These are phyloP conservation scores for Spheniscus mendiculus DNA, from an alignment of 2,113 vertebrate genomes.

Conservation along the genomic window DNA sequence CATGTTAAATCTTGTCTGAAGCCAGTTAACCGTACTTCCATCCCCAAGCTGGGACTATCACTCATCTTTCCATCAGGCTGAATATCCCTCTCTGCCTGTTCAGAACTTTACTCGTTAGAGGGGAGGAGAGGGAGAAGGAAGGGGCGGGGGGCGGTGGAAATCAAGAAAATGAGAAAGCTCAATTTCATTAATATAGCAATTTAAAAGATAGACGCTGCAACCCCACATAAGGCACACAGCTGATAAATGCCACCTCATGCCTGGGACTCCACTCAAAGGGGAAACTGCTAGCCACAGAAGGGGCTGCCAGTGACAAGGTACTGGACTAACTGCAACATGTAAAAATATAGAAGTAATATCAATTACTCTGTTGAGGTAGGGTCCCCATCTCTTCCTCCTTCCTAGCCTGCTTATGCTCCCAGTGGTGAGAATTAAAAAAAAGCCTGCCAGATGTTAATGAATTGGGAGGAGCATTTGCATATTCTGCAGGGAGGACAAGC, in stretches of 20 bases:
- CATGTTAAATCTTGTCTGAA: neutral
- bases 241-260: neutral
- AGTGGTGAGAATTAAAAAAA: neutral
- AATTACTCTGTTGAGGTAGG: neutral
- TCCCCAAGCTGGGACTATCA: neutral
- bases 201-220: neutral
- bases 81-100: neutral
- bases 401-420: neutral
- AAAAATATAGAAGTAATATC: neutral
- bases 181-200: neutral
- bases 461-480: neutral
- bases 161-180: neutral
- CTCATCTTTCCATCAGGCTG: neutral
- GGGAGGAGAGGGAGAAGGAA: neutral
- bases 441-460: neutral
- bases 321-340: neutral
- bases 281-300: neutral
- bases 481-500: fast-evolving
- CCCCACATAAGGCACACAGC: fast-evolving
- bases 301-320: neutral
- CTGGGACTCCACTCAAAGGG: neutral
- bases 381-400: neutral
- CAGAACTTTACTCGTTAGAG: neutral
- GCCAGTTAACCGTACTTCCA: neutral
- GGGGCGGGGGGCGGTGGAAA: neutral